phyloP scores from a whole-genome alignment of 2,797 vertebrate genomes.

The Dryobates pubescens region DNA sequence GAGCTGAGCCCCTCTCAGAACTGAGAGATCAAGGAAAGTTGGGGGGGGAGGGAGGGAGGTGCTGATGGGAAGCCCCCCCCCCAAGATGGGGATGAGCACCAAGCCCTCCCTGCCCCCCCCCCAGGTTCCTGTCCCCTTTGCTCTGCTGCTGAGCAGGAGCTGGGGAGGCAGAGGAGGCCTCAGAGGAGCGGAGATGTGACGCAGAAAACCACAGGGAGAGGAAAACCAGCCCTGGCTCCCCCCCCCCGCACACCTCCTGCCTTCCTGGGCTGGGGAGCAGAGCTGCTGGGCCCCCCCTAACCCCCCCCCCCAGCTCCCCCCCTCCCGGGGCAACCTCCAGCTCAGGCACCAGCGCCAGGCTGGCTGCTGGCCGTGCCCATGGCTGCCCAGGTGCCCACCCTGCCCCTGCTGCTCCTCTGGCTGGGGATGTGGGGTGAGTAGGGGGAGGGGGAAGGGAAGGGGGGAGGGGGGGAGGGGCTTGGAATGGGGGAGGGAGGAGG shows the following conservation, averaged over 20 bases:
- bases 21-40: no score
- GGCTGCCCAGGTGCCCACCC: neutral
- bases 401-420: neutral
- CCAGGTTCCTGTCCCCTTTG: neutral
- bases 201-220: slow-evolving; percentile 65
- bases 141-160: neutral
- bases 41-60: no score
- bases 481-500: no score
- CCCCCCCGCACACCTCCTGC: neutral
- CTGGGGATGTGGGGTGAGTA: slow-evolving; percentile 69
- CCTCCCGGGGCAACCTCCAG: neutral
- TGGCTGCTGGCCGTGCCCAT: slow-evolving; percentile 20
- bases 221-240: slow-evolving; percentile 51
- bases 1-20: no score
- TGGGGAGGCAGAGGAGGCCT: slow-evolving; percentile 53
- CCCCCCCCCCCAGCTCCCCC: neutral
- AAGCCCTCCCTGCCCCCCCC: no score
- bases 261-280: neutral
- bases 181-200: slow-evolving; percentile 50
- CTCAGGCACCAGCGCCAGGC: neutral
- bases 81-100: no score
- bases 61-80: no score
- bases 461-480: no score
- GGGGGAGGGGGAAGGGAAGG: fast-evolving
- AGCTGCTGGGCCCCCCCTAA: neutral